phyloP scores from a whole-genome alignment of 2,113 vertebrate genomes.

The Ariopsis seemanni region DNA sequence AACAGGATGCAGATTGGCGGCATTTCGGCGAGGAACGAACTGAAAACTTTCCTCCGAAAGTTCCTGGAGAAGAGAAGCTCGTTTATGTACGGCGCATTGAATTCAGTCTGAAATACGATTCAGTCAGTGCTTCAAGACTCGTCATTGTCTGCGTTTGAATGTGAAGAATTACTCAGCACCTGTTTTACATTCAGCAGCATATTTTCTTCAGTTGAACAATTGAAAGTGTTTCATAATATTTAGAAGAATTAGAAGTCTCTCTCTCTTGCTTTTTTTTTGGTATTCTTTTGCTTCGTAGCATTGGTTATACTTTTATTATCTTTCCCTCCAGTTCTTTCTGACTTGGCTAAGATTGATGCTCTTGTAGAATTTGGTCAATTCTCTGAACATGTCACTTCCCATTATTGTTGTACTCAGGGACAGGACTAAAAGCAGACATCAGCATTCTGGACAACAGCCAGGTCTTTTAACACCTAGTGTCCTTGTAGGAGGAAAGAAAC shows the following conservation, averaged over 20 bases:
- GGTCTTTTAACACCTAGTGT: slow-evolving; percentile 26
- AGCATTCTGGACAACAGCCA: slow-evolving; percentile 11
- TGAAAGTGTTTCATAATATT: background rate
- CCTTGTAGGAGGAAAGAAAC: slow-evolving; percentile 22
- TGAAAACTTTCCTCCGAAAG: slow-evolving; percentile 15
- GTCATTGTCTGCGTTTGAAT: background rate
- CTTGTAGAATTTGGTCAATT: slow-evolving; percentile 2
- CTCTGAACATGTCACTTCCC: background rate
- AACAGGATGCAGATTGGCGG: slow-evolving; percentile 16
- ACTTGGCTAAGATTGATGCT: background rate
- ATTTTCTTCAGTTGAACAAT: background rate
- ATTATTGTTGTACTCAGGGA: background rate
- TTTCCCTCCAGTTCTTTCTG: background rate
- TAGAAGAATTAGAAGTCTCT: background rate
- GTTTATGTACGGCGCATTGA: background rate
- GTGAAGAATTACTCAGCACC: slow-evolving; percentile 9
- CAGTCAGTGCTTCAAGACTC: background rate
- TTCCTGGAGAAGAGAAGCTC: slow-evolving; percentile 4
- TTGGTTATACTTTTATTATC: background rate
- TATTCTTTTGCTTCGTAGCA: background rate
- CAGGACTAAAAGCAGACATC: slow-evolving; percentile 3
- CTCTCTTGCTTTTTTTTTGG: background rate
- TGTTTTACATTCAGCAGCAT: background rate
- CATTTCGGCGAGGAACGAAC: background rate
- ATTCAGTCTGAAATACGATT: slow-evolving; percentile 4